Conservation (phyloP, 1,140 invertebrate genomes). For the Cataglyphis hispanica region DNA sequence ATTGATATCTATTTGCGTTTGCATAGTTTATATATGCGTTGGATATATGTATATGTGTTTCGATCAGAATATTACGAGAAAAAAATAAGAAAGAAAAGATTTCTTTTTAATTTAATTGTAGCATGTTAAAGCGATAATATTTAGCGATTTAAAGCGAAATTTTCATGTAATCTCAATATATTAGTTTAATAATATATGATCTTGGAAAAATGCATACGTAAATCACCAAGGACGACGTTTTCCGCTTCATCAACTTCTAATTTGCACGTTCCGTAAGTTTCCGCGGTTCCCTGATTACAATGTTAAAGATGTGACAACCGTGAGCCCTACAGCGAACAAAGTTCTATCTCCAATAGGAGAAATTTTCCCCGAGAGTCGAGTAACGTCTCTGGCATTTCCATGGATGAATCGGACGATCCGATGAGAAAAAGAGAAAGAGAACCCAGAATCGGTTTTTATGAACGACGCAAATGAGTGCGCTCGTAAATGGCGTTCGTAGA, state of each 20-base stretch:
- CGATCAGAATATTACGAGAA: neutral
- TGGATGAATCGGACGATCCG: conserved; percentile 27
- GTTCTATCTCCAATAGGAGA: conserved; percentile 42
- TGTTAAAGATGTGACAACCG: conserved; percentile 61
- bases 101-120: neutral
- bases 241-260: conserved; percentile 60
- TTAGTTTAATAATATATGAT: neutral
- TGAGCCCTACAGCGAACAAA: conserved; percentile 47
- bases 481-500: conserved; percentile 43
- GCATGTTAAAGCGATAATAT: neutral
- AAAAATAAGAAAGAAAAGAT: neutral
- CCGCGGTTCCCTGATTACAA: conserved; percentile 49
- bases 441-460: conserved; percentile 53
- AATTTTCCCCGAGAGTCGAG: conserved; percentile 52
- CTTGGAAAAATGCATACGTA: neutral
- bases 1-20: conserved; percentile 33
- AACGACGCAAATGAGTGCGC: conserved; percentile 49
- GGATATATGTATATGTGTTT: neutral
- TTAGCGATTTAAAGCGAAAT: neutral
- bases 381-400: conserved; percentile 55
- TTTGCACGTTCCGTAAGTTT: conserved; percentile 53
- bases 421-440: conserved; percentile 26
- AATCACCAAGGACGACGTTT: conserved; percentile 44
- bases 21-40: neutral
- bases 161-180: neutral